A percentile compares a stretch with the other conserved stretches of the same genome.
Evolutionary conservation across 2,113 vertebrate species (phyloP).

Genomic region (Microcebus ravelobensis): DNA sequence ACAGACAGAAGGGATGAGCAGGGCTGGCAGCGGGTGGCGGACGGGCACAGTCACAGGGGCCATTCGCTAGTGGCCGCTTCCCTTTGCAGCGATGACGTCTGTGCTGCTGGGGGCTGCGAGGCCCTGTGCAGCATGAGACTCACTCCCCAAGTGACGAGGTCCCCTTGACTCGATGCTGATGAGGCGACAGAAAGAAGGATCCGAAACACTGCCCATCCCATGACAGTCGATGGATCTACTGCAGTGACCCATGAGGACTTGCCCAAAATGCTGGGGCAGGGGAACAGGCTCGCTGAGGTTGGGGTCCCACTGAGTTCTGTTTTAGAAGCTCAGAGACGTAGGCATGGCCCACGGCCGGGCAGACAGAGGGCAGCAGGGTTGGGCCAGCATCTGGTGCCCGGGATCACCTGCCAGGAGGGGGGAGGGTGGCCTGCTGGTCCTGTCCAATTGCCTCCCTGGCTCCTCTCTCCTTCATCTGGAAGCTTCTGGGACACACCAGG

Average conservation of each 20-base stretch:
- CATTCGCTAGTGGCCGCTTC: background rate
- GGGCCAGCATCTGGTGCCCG: background rate
- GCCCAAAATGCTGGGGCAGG: background rate
- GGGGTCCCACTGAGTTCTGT: background rate
- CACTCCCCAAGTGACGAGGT: background rate
- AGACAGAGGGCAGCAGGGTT: background rate
- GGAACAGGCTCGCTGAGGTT: accelerated
- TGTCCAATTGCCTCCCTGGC: accelerated
- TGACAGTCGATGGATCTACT: accelerated
- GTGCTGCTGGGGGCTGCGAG: background rate
- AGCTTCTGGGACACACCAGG: accelerated
- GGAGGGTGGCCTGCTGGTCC: background rate
- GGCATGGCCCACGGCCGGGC: background rate
- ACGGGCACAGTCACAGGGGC: accelerated
- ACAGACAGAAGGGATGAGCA: background rate
- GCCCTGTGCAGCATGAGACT: background rate
- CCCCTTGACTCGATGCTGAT: background rate
- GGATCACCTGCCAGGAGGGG: background rate
- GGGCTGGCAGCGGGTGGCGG: background rate
- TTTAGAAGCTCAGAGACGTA: background rate
- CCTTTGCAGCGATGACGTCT: background rate
- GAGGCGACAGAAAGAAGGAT: background rate
- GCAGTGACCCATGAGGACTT: accelerated
- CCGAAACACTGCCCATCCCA: accelerated
- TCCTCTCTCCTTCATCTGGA: background rate